Evolutionary conservation across 1,140 invertebrate species (phyloP).

Genomic region (Leptinotarsa texana): DNA sequence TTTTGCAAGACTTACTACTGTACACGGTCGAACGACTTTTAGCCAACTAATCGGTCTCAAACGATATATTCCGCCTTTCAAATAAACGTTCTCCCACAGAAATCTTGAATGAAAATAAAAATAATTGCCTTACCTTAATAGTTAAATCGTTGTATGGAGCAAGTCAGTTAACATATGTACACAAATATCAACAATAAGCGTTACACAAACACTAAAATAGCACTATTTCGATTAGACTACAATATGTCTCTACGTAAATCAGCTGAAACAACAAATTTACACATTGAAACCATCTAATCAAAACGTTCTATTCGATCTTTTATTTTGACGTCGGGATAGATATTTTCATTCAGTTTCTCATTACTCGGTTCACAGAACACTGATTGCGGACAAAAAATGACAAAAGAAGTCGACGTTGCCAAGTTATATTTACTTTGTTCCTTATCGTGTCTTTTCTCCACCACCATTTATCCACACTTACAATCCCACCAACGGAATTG

Average conservation of each 20-base stretch:
- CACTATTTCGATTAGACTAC: not conserved
- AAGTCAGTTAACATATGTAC: slow-evolving; percentile 3
- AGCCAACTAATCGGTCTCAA: too few species aligned
- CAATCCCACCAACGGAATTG: too few species aligned
- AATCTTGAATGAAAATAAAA: not conserved
- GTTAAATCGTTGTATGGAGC: not conserved
- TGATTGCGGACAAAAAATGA: not conserved
- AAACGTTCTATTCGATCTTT: not conserved
- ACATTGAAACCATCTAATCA: not conserved
- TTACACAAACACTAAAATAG: not conserved
- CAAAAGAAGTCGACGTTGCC: not conserved
- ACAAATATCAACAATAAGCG: slow-evolving; percentile 8
- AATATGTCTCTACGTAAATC: not conserved
- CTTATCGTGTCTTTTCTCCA: too few species aligned
- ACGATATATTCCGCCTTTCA: too few species aligned
- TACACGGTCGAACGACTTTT: too few species aligned
- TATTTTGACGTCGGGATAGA: not conserved
- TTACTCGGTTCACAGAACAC: not conserved
- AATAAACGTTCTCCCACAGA: too few species aligned
- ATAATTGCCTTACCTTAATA: not conserved
- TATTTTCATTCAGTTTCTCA: not conserved
- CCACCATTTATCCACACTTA: too few species aligned
- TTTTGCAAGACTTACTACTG: not conserved
- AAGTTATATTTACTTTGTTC: not conserved
- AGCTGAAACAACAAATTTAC: slow-evolving; percentile 4